phyloP scores from a whole-genome alignment of 2,888 invertebrate genomes.

The Agonopterix arenella region DNA sequence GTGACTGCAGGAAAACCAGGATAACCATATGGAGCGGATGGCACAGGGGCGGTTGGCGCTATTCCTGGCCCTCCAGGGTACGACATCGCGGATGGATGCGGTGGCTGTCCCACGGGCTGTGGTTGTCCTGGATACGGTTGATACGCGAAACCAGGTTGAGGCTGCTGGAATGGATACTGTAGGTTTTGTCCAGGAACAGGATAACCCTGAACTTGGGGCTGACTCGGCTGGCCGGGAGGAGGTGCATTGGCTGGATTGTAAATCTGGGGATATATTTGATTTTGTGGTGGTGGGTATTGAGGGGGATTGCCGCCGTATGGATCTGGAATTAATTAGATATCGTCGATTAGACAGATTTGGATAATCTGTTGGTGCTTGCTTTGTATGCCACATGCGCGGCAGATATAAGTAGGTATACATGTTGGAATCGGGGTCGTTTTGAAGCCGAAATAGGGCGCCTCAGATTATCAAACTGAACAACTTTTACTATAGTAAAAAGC shows the following conservation, averaged over 20 bases:
- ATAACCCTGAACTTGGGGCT: not conserved
- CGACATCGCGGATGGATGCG: conserved; percentile 40
- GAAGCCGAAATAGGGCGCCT: too few relatives aligned
- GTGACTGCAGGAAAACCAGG: conserved; percentile 20
- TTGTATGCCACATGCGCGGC: too few relatives aligned
- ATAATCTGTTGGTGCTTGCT: too few relatives aligned
- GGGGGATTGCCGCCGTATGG: conserved; percentile 43
- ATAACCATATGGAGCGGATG: conserved; percentile 12
- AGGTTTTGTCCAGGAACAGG: conserved; percentile 2
- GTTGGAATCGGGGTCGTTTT: too few relatives aligned
- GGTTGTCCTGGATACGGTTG: conserved; percentile 11
- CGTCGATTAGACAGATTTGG: too few relatives aligned
- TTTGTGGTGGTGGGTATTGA: conserved; percentile 53
- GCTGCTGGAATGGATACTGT: conserved; percentile 3
- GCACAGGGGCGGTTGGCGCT: conserved; percentile 20
- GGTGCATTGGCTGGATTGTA: conserved; percentile 45
- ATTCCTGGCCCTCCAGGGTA: conserved; percentile 27
- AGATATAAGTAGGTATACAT: too few relatives aligned
- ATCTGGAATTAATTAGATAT: conserved; percentile 32
- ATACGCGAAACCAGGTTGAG: conserved; percentile 3
- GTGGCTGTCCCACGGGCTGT: conserved; percentile 20
- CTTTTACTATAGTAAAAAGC: too few relatives aligned
- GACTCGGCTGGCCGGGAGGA: conserved; percentile 22
- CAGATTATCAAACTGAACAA: too few relatives aligned
- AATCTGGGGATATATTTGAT: conserved; percentile 51